Base-by-base conservation (phyloP, 2,888 invertebrate species). In the Alsophila aescularia region DNA sequence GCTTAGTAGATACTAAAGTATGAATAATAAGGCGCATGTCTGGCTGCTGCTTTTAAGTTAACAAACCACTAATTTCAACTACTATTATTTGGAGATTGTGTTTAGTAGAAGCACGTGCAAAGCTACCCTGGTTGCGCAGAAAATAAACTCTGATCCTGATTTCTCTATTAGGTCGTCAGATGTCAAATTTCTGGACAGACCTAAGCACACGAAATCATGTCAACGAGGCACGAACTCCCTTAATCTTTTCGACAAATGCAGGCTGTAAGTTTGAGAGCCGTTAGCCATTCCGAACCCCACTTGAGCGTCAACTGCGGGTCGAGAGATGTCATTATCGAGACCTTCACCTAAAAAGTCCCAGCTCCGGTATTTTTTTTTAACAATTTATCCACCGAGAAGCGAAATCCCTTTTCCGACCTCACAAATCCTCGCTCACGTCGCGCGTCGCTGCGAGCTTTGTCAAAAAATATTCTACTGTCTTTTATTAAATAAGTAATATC, bases 301-400 rank as follows among this genome's bases (percentile, higher is more conserved):
- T 80, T 60, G 69, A 76, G 68, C 60, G 48, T 55, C 67, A 59
- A 62, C 65, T 69, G 66, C 66, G 74, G 69, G 71, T 81, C 75
- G 70, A 80, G 79, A 65, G 73, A 67, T 73, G 77, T 79, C 79
- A 79, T 82, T 83, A 83, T 75, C 73, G 72, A 73, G 73, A 73
- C 73, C 75, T 72, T 66, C 70, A 48, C 57, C 66, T 69, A 73
- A 80, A 76, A 75, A 70, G 70, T 72, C 69, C 69, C 53, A 58
- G 60, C 67, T 61, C 65, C 61, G 67, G 70, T 59, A 72, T 75
- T 78, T 79, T 73, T n/a, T 75, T 69, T 73, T 69, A 68, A 73
- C 77, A 75, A 73, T 75, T 77, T 75, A 76, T 75, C 73, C 68
- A 67, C 67, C 62, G 69, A 66, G 68, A 62, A 76, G 66, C 68